Percentiles rank a stretch among this genome's conserved stretches.
These are phyloP conservation scores for Anabacerthia variegaticeps DNA, from an alignment of 2,797 vertebrate species.

Conservation along the genomic window DNA sequence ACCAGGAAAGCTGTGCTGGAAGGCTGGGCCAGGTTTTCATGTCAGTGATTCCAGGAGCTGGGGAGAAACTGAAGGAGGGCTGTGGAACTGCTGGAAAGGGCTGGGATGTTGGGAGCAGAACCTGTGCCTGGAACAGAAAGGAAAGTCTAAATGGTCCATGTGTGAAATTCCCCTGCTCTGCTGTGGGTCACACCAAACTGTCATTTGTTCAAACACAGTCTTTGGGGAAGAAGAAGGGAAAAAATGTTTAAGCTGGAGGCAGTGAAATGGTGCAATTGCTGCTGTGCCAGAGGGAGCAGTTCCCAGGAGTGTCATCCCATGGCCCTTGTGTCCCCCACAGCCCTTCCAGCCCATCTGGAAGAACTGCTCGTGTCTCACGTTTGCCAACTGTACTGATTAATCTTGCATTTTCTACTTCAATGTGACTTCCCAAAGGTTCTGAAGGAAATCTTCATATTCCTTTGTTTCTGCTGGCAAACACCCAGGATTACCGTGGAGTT, in stretches of 20 bases:
- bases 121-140: background rate
- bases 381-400: background rate
- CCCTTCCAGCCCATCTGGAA: background rate
- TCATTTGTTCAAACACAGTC: background rate
- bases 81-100: fast-evolving
- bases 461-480: background rate
- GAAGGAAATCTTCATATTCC: fast-evolving
- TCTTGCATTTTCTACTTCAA: background rate
- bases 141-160: background rate
- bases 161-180: background rate
- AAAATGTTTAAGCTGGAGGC: fast-evolving
- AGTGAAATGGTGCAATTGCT: background rate
- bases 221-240: background rate
- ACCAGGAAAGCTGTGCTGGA: background rate
- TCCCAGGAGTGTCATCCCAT: background rate
- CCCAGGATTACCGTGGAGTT: background rate
- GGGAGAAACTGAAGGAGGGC: background rate
- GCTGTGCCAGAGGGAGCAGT: background rate
- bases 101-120: background rate
- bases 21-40: background rate
- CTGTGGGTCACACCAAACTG: background rate
- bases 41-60: background rate
- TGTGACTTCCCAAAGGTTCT: background rate
- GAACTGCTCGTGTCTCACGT: background rate
- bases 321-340: background rate